phyloP scores from a whole-genome alignment of 2,113 vertebrate species.

The Centropus unirufus region DNA sequence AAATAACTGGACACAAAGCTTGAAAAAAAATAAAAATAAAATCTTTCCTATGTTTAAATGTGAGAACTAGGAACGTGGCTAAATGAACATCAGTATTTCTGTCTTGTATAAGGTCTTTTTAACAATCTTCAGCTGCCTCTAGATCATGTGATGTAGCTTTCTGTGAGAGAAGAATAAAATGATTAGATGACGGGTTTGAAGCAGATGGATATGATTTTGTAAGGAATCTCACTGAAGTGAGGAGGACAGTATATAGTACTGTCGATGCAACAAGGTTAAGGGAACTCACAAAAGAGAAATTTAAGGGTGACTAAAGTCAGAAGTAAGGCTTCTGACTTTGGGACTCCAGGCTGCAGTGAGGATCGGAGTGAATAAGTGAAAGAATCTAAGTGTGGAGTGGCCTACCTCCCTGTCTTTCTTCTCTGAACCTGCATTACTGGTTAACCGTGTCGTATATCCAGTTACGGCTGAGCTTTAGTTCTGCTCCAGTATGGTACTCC shows the following conservation, averaged over 20 bases:
- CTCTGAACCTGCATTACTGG: background rate
- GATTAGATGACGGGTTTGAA: background rate
- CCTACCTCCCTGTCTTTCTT: background rate
- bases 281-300: background rate
- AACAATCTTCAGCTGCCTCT: background rate
- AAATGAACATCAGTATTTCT: background rate
- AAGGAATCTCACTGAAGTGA: background rate
- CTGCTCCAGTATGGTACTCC: background rate
- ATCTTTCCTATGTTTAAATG: background rate
- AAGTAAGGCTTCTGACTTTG: background rate
- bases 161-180: background rate
- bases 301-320: background rate
- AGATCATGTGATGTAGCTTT: background rate
- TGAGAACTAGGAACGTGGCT: background rate
- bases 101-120: background rate
- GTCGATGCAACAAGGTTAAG: background rate
- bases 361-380: background rate
- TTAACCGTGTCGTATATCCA: background rate
- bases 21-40: background rate
- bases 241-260: fast-evolving
- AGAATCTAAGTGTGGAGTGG: background rate
- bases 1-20: background rate
- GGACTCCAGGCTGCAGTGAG: background rate
- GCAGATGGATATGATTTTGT: background rate
- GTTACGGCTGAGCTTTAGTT: background rate